phyloP scores from a whole-genome alignment of 2,113 vertebrate genomes.

The Athene cunicularia region DNA sequence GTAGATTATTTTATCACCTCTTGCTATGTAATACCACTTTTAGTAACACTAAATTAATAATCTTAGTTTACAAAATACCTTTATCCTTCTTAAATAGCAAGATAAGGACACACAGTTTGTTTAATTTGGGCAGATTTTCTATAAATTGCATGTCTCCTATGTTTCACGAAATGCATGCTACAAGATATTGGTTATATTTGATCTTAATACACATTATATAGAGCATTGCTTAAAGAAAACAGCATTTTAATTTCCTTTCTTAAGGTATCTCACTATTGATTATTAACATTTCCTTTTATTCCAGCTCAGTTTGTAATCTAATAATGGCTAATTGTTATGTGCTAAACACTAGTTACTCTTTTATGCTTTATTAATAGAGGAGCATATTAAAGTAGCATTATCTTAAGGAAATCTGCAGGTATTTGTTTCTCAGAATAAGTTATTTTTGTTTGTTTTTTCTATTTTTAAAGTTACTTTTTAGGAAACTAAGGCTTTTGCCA shows the following conservation, averaged over 20 bases:
- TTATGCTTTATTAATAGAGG: conserved; percentile 77
- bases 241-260: conserved; percentile 72
- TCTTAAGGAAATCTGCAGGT: conserved; percentile 54
- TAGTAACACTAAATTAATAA: conserved; percentile 55
- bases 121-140: conserved; percentile 55
- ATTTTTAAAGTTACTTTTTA: conserved; percentile 69
- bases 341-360: conserved; percentile 74
- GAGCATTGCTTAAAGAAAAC: conserved; percentile 57
- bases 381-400: conserved; percentile 66
- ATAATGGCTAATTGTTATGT: conserved; percentile 80
- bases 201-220: conserved; percentile 38
- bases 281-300: conserved; percentile 83
- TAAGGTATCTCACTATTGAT: conserved; percentile 73
- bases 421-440: conserved; percentile 73
- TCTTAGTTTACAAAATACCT: conserved; percentile 8
- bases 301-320: conserved; percentile 79
- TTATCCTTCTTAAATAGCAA: conserved; percentile 21
- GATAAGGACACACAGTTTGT: conserved; percentile 13
- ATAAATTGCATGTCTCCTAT: conserved; percentile 78
- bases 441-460: conserved; percentile 48
- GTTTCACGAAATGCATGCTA: conserved; percentile 77
- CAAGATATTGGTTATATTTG: conserved; percentile 67
- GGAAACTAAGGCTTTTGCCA: conserved; percentile 78
- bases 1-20: conserved; percentile 56
- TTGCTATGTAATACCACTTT: conserved; percentile 52